phyloP scores from a whole-genome alignment of 1,140 invertebrate species.

The Bombus confusus region DNA sequence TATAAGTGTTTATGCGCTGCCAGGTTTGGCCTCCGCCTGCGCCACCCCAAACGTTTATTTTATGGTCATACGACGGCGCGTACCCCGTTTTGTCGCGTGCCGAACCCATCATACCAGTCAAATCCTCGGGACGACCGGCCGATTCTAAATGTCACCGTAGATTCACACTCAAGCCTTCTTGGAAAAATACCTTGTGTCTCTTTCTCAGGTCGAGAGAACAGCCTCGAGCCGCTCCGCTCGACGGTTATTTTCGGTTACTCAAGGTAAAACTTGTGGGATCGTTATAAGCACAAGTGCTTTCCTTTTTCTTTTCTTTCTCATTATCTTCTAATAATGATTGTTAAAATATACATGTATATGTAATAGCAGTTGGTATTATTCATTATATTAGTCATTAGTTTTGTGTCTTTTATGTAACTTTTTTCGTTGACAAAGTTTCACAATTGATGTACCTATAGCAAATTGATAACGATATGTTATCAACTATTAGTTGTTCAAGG shows the following conservation, averaged over 20 bases:
- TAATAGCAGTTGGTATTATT: background rate
- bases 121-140: constrained; percentile 64
- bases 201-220: background rate
- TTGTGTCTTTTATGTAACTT: background rate
- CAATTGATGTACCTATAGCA: no score
- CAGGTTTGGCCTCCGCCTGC: constrained; percentile 78
- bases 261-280: background rate
- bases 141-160: constrained; percentile 64
- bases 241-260: constrained; percentile 20
- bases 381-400: background rate
- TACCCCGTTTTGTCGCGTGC: constrained; percentile 81
- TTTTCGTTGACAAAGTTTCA: background rate
- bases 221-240: background rate
- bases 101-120: constrained; percentile 75
- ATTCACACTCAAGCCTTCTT: constrained; percentile 36
- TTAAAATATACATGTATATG: no score
- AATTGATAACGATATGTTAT: background rate
- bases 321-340: background rate
- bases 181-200: background rate
- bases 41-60: constrained; percentile 82
- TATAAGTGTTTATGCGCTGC: constrained; percentile 83
- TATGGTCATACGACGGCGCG: constrained; percentile 80
- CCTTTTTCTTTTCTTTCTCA: background rate
- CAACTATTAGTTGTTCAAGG: background rate
- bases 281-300: background rate